Base-by-base conservation (phyloP, 1,140 invertebrate species). In the Drepana arcuata region DNA sequence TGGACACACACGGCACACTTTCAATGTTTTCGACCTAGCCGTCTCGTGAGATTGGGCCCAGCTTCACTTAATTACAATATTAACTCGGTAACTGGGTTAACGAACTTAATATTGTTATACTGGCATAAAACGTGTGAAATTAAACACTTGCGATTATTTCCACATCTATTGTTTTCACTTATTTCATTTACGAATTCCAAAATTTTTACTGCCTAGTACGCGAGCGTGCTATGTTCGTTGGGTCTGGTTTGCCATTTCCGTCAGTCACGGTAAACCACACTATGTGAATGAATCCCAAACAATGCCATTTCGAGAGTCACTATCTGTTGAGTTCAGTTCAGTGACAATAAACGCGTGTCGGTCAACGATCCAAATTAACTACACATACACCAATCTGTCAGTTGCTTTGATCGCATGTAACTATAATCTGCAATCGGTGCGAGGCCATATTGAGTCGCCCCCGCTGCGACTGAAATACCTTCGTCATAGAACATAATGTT, bases 81-180 rank as follows among this genome's bases (percentile, higher is more conserved):
- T 53, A 71, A 69, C 56, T 51, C 61, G 63, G 66, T 69, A 80
- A 81, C 64, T 69, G 44, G 78, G 78, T 67, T 77, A 82, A 74
- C 48, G 57, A 73, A 68, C 56, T 48, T 62, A 58, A 51, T 54
- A 43, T 48, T 54, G 52, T 63, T 41, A 47, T 48, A 42, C n/a
- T n/a, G n/a, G n/a, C 47, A 57, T 41, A 43, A 50, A 58, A 69
- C 65, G 71, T 78, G 74, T 64, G 77, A 78, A 75, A 63, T 66
- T 54, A 42, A 54, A 51, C 51, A 51, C 31, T 52, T 43, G 21
- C 18, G 30, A 24, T 48, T 53, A 44, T 64, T 60, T 56, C 60
- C 30, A 47, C 47, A 55, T 34, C 45, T 33, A 49, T 60, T 60
- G 41, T 64, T 53, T 48, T 16, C 28, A 36, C 18, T 16, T 11